A percentile compares a stretch with the other conserved stretches of the same genome.
phyloP scores from a whole-genome alignment of 1,140 invertebrate species.

The Sitodiplosis mosellana region DNA sequence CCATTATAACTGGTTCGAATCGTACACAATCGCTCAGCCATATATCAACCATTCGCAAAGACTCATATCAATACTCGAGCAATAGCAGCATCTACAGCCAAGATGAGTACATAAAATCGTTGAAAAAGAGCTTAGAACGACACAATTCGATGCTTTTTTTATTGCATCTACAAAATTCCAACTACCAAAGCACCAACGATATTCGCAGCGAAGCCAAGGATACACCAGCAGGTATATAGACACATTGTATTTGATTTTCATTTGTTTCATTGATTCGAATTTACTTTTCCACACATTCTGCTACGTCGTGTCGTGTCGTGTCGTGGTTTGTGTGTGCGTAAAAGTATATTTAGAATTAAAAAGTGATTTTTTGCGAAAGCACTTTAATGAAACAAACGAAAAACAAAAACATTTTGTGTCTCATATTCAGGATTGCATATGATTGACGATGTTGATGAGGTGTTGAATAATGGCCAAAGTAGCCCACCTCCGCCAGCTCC shows the following conservation, averaged over 20 bases:
- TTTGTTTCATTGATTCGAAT: too few species aligned
- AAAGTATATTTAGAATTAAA: background rate
- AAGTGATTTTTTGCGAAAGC: too few species aligned
- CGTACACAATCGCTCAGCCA: too few species aligned
- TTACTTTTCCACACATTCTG: too few species aligned
- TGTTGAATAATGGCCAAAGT: conserved; percentile 24
- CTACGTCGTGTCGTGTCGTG: too few species aligned
- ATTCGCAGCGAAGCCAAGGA: too few species aligned
- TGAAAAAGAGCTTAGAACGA: conserved; percentile 18
- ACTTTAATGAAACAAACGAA: background rate
- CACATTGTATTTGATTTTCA: too few species aligned
- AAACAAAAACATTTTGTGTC: background rate
- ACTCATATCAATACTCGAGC: background rate
- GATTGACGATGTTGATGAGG: conserved; percentile 9
- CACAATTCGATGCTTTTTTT: conserved; percentile 24
- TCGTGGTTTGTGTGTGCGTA: background rate
- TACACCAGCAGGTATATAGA: too few species aligned
- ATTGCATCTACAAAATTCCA: conserved; percentile 21
- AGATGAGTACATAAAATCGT: conserved; percentile 21
- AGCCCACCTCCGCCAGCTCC: conserved; percentile 68
- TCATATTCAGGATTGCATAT: conserved; percentile 3
- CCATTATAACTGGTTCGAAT: too few species aligned
- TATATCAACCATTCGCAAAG: too few species aligned
- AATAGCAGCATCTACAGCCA: conserved; percentile 11
- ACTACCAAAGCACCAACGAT: conserved; percentile 6